Conservation (phyloP, 2,888 invertebrate species). For the Apodemia zela region DNA sequence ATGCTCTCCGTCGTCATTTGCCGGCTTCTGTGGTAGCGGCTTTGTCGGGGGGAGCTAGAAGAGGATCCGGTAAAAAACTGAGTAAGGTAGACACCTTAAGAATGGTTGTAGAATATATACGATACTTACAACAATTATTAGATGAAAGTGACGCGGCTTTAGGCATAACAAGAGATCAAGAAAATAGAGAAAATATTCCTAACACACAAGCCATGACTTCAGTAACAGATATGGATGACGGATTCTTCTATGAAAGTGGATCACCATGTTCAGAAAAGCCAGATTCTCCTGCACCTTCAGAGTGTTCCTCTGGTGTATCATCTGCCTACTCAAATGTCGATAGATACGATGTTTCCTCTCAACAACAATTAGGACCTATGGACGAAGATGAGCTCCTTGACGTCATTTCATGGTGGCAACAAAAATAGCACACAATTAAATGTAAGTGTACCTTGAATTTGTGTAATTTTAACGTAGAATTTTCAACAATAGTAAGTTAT, state of each 20-base stretch:
- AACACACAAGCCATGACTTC: conserved; percentile 63
- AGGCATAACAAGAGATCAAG: conserved; percentile 66
- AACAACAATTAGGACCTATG: conserved; percentile 85
- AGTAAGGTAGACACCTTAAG: conserved; percentile 94
- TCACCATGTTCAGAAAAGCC: conserved; percentile 85
- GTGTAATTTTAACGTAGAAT: not conserved
- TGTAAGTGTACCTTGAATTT: conserved; percentile 26
- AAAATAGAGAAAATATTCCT: conserved; percentile 72
- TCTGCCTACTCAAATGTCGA: conserved; percentile 71
- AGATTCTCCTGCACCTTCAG: conserved; percentile 87
- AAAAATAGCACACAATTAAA: conserved; percentile 77
- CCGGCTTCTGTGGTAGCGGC: conserved; percentile 90
- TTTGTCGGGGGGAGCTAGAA: conserved; percentile 81
- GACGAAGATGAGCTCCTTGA: conserved; percentile 94
- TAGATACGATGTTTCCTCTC: conserved; percentile 63
- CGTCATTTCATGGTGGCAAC: conserved; percentile 92
- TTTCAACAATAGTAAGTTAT: not conserved
- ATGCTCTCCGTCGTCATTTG: conserved; percentile 92
- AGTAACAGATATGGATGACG: conserved; percentile 70
- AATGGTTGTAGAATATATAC: conserved; percentile 95
- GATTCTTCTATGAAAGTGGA: conserved; percentile 70
- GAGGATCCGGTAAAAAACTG: conserved; percentile 91
- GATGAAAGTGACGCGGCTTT: conserved; percentile 85
- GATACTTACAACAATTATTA: conserved; percentile 89
- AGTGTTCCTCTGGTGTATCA: conserved; percentile 82